These are phyloP conservation scores for Microchrysa polita DNA, from an alignment of 2,888 invertebrate genomes.

Conservation along the genomic window DNA sequence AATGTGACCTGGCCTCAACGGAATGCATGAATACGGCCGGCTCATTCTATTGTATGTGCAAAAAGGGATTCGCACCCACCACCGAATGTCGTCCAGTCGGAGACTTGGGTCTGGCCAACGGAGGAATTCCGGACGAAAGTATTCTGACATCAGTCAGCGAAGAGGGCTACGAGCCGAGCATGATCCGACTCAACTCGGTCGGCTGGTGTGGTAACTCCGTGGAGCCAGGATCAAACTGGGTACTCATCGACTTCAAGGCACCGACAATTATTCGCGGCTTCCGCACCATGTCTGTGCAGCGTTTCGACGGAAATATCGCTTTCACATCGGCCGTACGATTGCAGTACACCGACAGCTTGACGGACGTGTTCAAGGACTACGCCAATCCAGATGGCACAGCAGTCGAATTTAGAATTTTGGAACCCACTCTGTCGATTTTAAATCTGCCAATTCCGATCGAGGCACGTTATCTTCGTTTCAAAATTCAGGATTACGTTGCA, in stretches of 20 bases:
- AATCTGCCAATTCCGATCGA: slow-evolving; percentile 92
- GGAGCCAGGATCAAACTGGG: slow-evolving; percentile 90
- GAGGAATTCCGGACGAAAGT: slow-evolving; percentile 89
- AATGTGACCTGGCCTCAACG: slow-evolving; percentile 90
- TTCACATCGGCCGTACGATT: slow-evolving; percentile 89
- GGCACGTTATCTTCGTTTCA: slow-evolving; percentile 86
- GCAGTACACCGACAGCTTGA: slow-evolving; percentile 87
- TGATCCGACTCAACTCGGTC: slow-evolving; percentile 82
- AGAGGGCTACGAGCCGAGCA: slow-evolving; percentile 82
- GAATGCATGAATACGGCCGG: slow-evolving; percentile 90
- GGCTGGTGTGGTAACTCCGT: slow-evolving; percentile 92
- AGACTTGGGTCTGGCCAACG: slow-evolving; percentile 82
- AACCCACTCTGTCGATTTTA: slow-evolving; percentile 88
- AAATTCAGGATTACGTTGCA: slow-evolving; percentile 85
- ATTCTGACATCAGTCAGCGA: slow-evolving; percentile 86
- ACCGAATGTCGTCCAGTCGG: slow-evolving; percentile 90
- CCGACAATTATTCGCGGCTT: slow-evolving; percentile 90
- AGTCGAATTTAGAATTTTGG: slow-evolving; percentile 89
- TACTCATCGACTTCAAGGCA: slow-evolving; percentile 85
- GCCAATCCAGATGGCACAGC: slow-evolving; percentile 92
- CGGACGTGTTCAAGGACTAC: slow-evolving; percentile 90
- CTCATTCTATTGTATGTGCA: slow-evolving; percentile 89
- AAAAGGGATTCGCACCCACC: slow-evolving; percentile 82
- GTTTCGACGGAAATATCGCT: slow-evolving; percentile 83
- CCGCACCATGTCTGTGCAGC: slow-evolving; percentile 86